Evolutionary conservation across 1,140 invertebrate species (phyloP).

Genomic region (Bicyclus anynana): DNA sequence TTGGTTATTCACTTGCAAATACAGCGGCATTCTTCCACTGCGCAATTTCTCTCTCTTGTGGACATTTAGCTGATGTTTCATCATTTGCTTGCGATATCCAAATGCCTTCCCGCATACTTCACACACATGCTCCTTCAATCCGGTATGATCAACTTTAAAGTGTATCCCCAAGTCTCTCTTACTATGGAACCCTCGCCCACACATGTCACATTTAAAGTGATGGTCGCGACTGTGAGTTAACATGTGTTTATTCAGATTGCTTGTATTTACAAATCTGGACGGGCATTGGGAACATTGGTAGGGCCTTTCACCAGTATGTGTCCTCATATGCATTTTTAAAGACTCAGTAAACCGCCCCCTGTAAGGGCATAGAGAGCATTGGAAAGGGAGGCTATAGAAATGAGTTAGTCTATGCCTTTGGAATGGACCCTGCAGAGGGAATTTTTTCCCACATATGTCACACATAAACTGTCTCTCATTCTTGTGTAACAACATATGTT

Average conservation of each 20-base stretch:
- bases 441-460: conserved; percentile 68
- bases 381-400: conserved; percentile 55
- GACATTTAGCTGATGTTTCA: conserved; percentile 74
- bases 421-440: conserved; percentile 48
- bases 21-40: conserved; percentile 56
- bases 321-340: conserved; percentile 73
- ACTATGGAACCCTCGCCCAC: conserved; percentile 53
- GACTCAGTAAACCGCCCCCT: conserved; percentile 58
- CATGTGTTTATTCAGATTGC: conserved; percentile 74
- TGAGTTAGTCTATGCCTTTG: conserved; percentile 55
- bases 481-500: conserved; percentile 51
- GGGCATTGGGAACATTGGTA: conserved; percentile 73
- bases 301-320: conserved; percentile 74
- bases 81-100: conserved; percentile 72
- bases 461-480: conserved; percentile 45
- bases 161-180: conserved; percentile 54
- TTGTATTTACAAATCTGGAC: conserved; percentile 70
- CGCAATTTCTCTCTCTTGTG: conserved; percentile 70
- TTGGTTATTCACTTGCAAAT: conserved; percentile 36
- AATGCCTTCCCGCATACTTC: conserved; percentile 75
- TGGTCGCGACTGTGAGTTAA: conserved; percentile 50
- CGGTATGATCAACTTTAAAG: conserved; percentile 71
- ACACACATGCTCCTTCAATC: conserved; percentile 75
- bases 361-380: conserved; percentile 64
- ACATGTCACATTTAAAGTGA: conserved; percentile 59